Conservation (phyloP, 2,113 vertebrate species). For the Callospermophilus lateralis region DNA sequence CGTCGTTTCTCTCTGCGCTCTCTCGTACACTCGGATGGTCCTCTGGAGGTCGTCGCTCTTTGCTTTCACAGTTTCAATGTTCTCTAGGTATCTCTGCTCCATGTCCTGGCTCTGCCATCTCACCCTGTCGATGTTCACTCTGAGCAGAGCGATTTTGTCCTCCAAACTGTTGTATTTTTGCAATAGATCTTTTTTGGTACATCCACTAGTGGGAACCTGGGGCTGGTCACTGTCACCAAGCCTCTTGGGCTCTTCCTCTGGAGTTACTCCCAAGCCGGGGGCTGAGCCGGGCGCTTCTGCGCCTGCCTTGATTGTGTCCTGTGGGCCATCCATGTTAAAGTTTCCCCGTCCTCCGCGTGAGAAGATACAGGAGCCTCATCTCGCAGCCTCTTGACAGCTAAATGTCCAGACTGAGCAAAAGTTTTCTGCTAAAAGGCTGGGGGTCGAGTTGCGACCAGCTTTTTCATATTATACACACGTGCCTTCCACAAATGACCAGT, state of each 20-base stretch:
- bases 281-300: neutral
- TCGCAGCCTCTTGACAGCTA: no score
- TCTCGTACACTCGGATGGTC: slow-evolving; percentile 92
- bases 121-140: slow-evolving; percentile 89
- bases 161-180: slow-evolving; percentile 89
- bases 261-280: slow-evolving; percentile 36
- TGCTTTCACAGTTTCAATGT: slow-evolving; percentile 91
- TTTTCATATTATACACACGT: no score
- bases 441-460: no score
- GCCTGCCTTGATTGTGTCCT: no score
- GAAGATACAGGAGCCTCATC: no score
- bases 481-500: no score
- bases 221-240: neutral
- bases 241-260: slow-evolving; percentile 67
- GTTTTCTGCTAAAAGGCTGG: no score
- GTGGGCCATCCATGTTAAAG: no score
- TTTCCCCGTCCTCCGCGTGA: no score
- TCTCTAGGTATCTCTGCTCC: slow-evolving; percentile 90
- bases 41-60: slow-evolving; percentile 91
- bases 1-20: slow-evolving; percentile 92
- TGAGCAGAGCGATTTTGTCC: slow-evolving; percentile 90
- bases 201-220: slow-evolving; percentile 86
- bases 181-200: slow-evolving; percentile 91
- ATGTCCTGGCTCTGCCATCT: slow-evolving; percentile 88
- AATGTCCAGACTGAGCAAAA: no score